Percentiles rank a stretch among this genome's conserved stretches.
Evolutionary conservation across 1,140 invertebrate species (phyloP).

Genomic region (Heterodera carotae): DNA sequence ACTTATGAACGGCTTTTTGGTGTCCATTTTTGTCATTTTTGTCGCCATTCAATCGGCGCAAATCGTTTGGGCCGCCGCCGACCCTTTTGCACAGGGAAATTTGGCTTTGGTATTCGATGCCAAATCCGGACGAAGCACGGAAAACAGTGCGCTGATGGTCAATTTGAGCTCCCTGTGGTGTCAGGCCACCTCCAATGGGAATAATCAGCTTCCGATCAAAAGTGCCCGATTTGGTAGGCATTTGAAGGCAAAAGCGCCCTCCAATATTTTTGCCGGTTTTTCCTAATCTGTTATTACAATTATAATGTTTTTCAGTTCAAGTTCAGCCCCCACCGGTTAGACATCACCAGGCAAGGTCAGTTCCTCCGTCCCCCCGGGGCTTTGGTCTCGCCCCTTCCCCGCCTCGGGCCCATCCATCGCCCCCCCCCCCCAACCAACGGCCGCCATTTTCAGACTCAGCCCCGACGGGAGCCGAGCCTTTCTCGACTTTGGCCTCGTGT

Average conservation of each 20-base stretch:
- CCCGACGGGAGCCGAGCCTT: slow-evolving; percentile 20
- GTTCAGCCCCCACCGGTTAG: background rate
- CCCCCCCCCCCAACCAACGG: no score
- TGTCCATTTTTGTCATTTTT: background rate
- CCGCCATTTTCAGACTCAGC: slow-evolving; percentile 7
- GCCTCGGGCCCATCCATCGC: no score
- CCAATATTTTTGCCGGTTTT: background rate
- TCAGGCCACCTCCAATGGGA: slow-evolving; percentile 29
- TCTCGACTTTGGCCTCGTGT: slow-evolving; percentile 22
- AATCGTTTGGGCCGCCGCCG: background rate
- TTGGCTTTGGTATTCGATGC: slow-evolving; percentile 33
- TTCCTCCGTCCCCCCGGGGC: background rate
- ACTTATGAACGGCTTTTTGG: background rate
- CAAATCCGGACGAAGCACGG: slow-evolving; percentile 6
- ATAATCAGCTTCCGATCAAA: slow-evolving; percentile 26
- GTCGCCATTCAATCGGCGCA: background rate
- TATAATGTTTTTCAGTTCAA: background rate
- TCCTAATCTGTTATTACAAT: background rate
- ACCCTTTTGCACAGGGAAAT: slow-evolving; percentile 32
- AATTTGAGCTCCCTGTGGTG: slow-evolving; percentile 34
- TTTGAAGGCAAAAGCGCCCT: background rate
- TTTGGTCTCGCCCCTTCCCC: background rate
- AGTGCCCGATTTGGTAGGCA: slow-evolving; percentile 22
- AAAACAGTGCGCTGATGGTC: background rate
- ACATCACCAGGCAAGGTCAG: slow-evolving; percentile 19